phyloP scores from a whole-genome alignment of 2,888 invertebrate species.

The Agrochola lychnidis region DNA sequence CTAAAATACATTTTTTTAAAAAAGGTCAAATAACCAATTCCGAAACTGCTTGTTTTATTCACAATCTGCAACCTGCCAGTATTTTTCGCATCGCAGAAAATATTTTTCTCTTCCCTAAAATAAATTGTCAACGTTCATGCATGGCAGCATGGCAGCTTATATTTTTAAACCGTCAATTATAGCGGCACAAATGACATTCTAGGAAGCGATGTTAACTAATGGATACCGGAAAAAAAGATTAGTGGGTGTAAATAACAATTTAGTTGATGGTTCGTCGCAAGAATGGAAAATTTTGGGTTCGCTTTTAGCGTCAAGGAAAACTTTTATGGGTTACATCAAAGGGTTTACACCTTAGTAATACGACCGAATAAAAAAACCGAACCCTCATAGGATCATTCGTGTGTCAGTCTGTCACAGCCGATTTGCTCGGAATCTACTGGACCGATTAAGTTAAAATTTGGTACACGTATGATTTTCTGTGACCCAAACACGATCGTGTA shows the following conservation, averaged over 20 bases:
- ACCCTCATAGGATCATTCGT: too few species aligned
- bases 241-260: constrained; percentile 44
- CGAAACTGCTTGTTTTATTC: neutral
- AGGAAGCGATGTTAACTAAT: constrained; percentile 58
- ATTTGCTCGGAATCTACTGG: too few species aligned
- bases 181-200: constrained; percentile 36
- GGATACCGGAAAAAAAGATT: constrained; percentile 57
- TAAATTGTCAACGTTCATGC: constrained; percentile 25
- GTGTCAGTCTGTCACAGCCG: too few species aligned
- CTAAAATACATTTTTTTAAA: neutral
- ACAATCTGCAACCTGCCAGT: neutral
- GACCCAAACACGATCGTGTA: too few species aligned
- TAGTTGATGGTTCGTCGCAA: constrained; percentile 18
- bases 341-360: too few species aligned
- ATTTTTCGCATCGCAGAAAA: constrained; percentile 16
- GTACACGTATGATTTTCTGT: too few species aligned
- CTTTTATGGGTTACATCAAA: neutral
- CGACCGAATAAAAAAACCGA: too few species aligned
- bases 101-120: constrained; percentile 21
- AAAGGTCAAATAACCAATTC: neutral
- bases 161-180: constrained; percentile 63
- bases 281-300: constrained; percentile 20
- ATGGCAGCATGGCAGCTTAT: constrained; percentile 19
- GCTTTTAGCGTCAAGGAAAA: neutral
- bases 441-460: too few species aligned